Conservation (phyloP, 2,888 invertebrate genomes). For the Embidobia sp. region DNA sequence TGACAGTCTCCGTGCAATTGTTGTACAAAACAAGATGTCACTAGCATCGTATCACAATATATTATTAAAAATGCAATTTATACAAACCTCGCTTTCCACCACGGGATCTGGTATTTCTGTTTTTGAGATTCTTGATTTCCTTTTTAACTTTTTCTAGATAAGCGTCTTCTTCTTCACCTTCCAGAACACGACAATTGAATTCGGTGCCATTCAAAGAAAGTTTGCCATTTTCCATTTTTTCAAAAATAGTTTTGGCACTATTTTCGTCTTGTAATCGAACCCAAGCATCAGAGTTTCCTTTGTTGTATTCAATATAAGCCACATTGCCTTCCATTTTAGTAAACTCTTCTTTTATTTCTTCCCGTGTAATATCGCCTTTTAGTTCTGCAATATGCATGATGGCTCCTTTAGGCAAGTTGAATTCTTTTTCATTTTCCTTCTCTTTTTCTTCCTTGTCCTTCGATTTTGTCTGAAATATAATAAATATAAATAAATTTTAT, state of each 20-base stretch:
- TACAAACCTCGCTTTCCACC: conserved; percentile 71
- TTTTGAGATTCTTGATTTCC: conserved; percentile 82
- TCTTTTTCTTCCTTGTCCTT: conserved; percentile 59
- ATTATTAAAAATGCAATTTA: too few relatives aligned
- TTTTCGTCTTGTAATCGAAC: conserved; percentile 88
- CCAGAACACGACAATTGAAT: conserved; percentile 73
- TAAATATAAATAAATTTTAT: neutral
- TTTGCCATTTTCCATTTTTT: conserved; percentile 83
- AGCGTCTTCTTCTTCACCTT: conserved; percentile 77
- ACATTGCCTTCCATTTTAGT: conserved; percentile 84
- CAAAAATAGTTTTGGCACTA: conserved; percentile 85
- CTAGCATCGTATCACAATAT: too few relatives aligned
- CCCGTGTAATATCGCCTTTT: conserved; percentile 85
- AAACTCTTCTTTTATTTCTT: conserved; percentile 88
- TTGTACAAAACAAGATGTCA: too few relatives aligned
- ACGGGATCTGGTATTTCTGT: conserved; percentile 80
- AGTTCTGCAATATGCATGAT: conserved; percentile 87
- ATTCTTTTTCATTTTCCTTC: conserved; percentile 65
- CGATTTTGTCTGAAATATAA: conserved; percentile 59
- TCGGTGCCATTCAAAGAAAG: conserved; percentile 70
- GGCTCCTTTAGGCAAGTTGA: conserved; percentile 87
- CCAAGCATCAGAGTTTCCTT: conserved; percentile 88
- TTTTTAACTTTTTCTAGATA: conserved; percentile 73
- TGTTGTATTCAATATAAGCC: conserved; percentile 89
- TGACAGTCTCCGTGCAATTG: too few relatives aligned